Conservation (phyloP, 2,113 vertebrate species). For the Clarias gariepinus region DNA sequence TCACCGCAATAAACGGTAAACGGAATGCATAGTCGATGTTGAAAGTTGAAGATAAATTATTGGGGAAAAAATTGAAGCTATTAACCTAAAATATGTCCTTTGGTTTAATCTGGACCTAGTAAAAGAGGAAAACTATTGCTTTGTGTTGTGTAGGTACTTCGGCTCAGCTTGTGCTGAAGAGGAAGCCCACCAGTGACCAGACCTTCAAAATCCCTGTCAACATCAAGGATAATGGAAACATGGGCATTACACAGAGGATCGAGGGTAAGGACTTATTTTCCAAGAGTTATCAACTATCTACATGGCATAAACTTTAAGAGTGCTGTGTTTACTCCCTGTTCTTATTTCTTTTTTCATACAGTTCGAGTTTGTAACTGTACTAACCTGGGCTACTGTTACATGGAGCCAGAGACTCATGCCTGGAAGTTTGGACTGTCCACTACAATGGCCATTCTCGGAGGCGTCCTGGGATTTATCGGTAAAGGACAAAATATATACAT, state of each 20-base stretch:
- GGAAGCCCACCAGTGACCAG: slow-evolving; percentile 58
- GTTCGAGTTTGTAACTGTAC: slow-evolving; percentile 78
- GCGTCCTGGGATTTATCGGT: slow-evolving; percentile 67
- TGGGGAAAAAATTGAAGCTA: neutral
- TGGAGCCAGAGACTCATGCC: slow-evolving; percentile 27
- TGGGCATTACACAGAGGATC: slow-evolving; percentile 64
- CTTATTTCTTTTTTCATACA: slow-evolving; percentile 37
- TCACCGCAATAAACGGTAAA: slow-evolving; percentile 64
- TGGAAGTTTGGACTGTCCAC: slow-evolving; percentile 41
- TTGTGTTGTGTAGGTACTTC: slow-evolving; percentile 58
- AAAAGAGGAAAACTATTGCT: neutral
- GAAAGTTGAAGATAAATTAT: neutral
- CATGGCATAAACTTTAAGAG: neutral
- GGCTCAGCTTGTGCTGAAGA: slow-evolving; percentile 67
- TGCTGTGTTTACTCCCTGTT: neutral
- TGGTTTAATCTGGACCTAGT: neutral
- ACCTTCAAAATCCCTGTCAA: slow-evolving; percentile 62
- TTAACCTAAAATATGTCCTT: neutral
- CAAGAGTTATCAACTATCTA: neutral
- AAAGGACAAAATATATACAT: slow-evolving; percentile 44
- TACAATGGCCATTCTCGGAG: slow-evolving; percentile 70
- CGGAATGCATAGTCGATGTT: neutral
- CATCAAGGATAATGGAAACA: slow-evolving; percentile 67
- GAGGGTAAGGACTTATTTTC: slow-evolving; percentile 60
- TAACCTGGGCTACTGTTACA: slow-evolving; percentile 72